Evolutionary conservation across 2,797 vertebrate genomes (phyloP).

Genomic region (Epinephelus coioides): DNA sequence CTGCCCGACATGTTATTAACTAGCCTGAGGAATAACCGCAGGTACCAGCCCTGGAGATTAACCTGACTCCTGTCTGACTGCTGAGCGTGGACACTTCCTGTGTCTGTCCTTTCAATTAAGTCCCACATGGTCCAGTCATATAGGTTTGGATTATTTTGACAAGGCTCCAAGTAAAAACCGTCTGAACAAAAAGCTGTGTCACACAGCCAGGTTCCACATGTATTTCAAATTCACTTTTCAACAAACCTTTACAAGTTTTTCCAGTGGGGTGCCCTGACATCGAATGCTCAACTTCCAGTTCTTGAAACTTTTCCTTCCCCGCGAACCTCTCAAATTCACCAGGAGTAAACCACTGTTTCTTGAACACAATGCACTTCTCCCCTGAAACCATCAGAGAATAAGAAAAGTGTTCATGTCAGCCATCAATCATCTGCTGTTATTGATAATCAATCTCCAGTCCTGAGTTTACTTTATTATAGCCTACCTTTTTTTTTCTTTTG

Average conservation of each 20-base stretch:
- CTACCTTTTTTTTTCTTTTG: no score
- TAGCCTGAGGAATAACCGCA: no score
- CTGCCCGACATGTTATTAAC: no score
- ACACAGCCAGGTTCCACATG: neutral
- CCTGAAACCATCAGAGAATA: slow-evolving; percentile 65
- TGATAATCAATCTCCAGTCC: neutral
- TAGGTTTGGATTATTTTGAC: no score
- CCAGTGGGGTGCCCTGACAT: slow-evolving; percentile 55
- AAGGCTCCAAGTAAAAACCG: no score
- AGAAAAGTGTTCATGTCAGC: neutral
- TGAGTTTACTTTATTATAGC: no score
- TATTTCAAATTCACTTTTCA: neutral
- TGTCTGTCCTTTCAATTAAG: no score
- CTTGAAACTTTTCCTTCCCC: slow-evolving; percentile 56
- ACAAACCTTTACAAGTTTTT: slow-evolving; percentile 77
- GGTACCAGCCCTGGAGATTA: no score
- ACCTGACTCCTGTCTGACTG: no score
- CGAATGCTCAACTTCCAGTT: slow-evolving; percentile 84
- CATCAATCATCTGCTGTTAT: neutral
- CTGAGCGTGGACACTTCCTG: no score
- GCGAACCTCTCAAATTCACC: slow-evolving; percentile 72
- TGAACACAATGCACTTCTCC: slow-evolving; percentile 64
- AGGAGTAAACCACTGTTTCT: slow-evolving; percentile 72
- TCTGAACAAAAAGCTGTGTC: no score
- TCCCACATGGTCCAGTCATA: no score